Evolutionary conservation across 2,888 invertebrate species (phyloP), one percentile per base, ranked within the genome.

Genomic region (Gortyna flavago): DNA sequence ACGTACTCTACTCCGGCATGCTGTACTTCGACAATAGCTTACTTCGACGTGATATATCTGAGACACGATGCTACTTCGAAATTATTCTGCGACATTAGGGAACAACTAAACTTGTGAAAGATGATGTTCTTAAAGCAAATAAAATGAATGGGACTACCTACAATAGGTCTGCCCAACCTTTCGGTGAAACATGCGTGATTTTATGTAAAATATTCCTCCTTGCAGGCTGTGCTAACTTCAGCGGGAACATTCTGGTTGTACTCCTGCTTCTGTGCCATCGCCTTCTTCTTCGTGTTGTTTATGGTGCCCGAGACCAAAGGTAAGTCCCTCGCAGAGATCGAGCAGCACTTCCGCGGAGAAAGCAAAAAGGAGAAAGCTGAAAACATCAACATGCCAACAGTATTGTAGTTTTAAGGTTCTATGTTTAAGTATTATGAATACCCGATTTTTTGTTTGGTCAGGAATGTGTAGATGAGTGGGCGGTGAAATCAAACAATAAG

Each of bases 241-340:
- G 97, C 97, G 2, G 97, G 97, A 2, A 97, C 97, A 16, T 97
- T 97, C 90, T 97, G 97, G 97, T 94, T 97, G 94, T 97, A 97
- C 90, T 92, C 97, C 0, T 91, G 94, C 69, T 96, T 97, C 89
- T 97, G 97, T 84, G 95, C 94, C 0, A 1, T 95, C 11, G 97
- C 97, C 0, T 97, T 97, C 89, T 90, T 97, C 85, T 97, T 97
- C 90, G 97, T 97, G 0, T 88, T 96, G 7, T 94, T 96, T 81
- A 91, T 94, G 78, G 97, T 98, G 0, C 98, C 98, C 0, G 98
- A 98, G 93, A 98, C 98, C 0, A 98, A 97, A 90, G 98, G 98
- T n/a, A 97, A 97, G 90, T 97, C 97, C 0, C 94, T 98, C 21
- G 97, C 97, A 38, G 97, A 98, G 89, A 97, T 98, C 84, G 97